A percentile compares a stretch with the other conserved stretches of the same genome.
These are phyloP conservation scores for Panthera leo DNA, from an alignment of 2,113 vertebrate genomes.

Conservation along the genomic window DNA sequence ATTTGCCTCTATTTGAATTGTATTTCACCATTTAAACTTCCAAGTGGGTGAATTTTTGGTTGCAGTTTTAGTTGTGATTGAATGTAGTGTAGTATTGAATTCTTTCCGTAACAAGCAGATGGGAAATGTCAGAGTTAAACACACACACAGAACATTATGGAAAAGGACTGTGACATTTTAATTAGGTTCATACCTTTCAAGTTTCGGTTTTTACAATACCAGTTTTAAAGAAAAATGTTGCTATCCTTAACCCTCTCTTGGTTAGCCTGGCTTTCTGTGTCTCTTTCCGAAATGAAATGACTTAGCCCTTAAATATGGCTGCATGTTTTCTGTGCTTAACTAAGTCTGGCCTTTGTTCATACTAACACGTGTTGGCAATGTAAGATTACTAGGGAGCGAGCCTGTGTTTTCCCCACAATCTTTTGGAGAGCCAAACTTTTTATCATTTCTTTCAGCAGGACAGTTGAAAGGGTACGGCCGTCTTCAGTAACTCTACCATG, in stretches of 20 bases:
- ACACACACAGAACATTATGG: background rate
- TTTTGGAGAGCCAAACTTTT: background rate
- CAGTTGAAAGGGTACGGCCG: background rate
- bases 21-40: background rate
- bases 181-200: background rate
- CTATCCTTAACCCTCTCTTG: background rate
- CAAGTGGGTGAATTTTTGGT: background rate
- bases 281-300: background rate
- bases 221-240: background rate
- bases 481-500: background rate
- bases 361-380: background rate
- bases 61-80: background rate
- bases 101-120: background rate
- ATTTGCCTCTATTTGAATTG: conserved; percentile 1
- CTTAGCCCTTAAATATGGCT: background rate
- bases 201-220: background rate
- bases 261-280: background rate
- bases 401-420: background rate
- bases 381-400: background rate
- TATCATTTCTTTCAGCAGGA: background rate
- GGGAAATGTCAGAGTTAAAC: background rate
- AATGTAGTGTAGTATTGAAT: background rate
- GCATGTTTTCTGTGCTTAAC: background rate
- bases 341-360: background rate
- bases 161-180: background rate